Conservation (phyloP, 2,797 vertebrate species). For the Crocidura indochinensis region DNA sequence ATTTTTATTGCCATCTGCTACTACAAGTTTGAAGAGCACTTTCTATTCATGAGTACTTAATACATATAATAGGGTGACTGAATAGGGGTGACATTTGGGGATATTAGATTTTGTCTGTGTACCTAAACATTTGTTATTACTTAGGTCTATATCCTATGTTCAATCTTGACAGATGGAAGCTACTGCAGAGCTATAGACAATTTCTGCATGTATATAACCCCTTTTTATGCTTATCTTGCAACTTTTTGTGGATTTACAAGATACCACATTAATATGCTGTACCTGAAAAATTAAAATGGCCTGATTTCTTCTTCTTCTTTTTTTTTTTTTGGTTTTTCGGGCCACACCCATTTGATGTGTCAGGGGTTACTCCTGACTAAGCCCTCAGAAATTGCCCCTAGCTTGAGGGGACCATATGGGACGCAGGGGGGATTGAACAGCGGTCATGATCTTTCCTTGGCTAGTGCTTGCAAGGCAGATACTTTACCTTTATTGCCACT, state of each 20-base stretch:
- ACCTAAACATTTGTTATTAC: neutral
- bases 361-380: too few species aligned
- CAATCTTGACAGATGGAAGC: neutral
- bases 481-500: too few species aligned
- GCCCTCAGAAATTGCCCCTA: too few species aligned
- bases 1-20: neutral
- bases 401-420: too few species aligned
- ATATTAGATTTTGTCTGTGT: neutral
- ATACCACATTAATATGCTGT: neutral
- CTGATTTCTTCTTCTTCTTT: too few species aligned
- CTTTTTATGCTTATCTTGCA: neutral
- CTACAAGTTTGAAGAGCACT: neutral
- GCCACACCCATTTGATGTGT: too few species aligned
- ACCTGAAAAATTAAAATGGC: neutral
- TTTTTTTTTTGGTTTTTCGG: too few species aligned
- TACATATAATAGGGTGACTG: neutral
- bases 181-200: neutral
- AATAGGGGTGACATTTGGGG: neutral
- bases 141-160: neutral
- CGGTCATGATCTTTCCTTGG: too few species aligned
- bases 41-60: neutral
- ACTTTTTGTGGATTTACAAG: neutral
- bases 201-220: neutral
- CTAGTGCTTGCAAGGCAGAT: too few species aligned
- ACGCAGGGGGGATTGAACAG: too few species aligned